Evolutionary conservation across 2,797 vertebrate species (phyloP).

Genomic region (Malurus splendens): DNA sequence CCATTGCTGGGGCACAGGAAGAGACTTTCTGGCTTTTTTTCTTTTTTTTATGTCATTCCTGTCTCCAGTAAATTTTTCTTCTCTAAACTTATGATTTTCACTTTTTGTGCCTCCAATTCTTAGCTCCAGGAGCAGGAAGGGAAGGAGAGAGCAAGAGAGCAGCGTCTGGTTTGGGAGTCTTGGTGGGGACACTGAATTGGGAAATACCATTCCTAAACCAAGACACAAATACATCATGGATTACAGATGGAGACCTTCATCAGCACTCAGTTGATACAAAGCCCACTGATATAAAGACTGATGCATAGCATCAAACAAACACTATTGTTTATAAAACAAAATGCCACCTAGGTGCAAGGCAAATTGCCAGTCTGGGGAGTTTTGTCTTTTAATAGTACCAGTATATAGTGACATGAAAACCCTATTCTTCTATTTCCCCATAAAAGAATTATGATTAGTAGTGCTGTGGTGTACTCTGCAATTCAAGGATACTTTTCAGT

Average conservation of each 20-base stretch:
- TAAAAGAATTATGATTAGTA: neutral
- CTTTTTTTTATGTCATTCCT: neutral
- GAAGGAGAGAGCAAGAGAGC: neutral
- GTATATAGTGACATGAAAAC: neutral
- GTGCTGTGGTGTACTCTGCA: neutral
- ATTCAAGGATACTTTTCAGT: neutral
- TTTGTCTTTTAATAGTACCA: neutral
- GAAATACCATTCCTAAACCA: neutral
- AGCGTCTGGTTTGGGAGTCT: no score
- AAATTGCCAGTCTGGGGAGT: neutral
- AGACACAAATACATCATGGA: neutral
- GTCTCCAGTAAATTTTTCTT: neutral
- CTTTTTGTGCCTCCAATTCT: neutral
- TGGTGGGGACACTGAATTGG: neutral
- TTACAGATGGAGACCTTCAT: accelerated
- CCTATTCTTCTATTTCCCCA: neutral
- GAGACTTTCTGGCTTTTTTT: neutral
- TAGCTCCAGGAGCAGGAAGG: neutral
- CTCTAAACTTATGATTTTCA: neutral
- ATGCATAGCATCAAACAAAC: neutral
- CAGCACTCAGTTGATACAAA: neutral
- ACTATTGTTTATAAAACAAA: neutral
- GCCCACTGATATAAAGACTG: neutral
- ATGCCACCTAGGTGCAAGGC: neutral
- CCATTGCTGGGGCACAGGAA: neutral